Percentiles rank a stretch among this genome's conserved stretches.
Conservation (phyloP, 2,113 vertebrate genomes). For the Albula goreensis region DNA sequence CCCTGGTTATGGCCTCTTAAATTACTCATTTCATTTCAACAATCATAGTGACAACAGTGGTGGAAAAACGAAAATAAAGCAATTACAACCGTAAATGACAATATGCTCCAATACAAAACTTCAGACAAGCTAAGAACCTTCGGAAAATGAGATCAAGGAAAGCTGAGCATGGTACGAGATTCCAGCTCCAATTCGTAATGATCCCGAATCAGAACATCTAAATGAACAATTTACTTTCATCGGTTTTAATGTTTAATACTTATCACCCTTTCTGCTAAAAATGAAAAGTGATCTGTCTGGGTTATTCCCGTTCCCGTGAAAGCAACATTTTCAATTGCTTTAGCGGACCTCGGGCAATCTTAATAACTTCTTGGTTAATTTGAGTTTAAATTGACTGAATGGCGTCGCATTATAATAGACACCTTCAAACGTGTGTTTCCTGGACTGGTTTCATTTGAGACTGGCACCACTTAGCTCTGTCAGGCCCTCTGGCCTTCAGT, state of each 20-base stretch:
- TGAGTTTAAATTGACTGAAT: slow-evolving; percentile 45
- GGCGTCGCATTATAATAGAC: slow-evolving; percentile 49
- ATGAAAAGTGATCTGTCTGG: slow-evolving; percentile 41
- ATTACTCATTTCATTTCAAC: slow-evolving; percentile 23
- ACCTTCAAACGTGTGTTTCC: slow-evolving; percentile 54
- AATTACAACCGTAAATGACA: slow-evolving; percentile 39
- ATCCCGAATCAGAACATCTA: slow-evolving; percentile 43
- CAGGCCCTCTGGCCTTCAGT: slow-evolving; percentile 65
- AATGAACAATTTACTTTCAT: slow-evolving; percentile 49
- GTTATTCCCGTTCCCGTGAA: slow-evolving; percentile 25
- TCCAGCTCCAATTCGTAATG: slow-evolving; percentile 30
- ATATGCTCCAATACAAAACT: slow-evolving; percentile 30
- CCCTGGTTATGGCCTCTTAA: not conserved
- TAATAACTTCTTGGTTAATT: slow-evolving; percentile 58
- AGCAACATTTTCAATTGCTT: slow-evolving; percentile 37
- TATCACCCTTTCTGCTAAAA: slow-evolving; percentile 40
- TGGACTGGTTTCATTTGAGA: slow-evolving; percentile 61
- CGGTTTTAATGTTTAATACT: slow-evolving; percentile 44
- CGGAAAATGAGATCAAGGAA: slow-evolving; percentile 29
- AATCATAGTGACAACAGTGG: slow-evolving; percentile 5
- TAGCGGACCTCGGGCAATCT: slow-evolving; percentile 42
- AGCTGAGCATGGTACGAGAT: not conserved
- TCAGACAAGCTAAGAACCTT: slow-evolving; percentile 23
- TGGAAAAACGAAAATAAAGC: slow-evolving; percentile 17
- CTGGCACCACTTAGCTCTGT: slow-evolving; percentile 69